Base-by-base conservation (phyloP, 2,113 vertebrate species). In the Lethenteron reissneri region DNA sequence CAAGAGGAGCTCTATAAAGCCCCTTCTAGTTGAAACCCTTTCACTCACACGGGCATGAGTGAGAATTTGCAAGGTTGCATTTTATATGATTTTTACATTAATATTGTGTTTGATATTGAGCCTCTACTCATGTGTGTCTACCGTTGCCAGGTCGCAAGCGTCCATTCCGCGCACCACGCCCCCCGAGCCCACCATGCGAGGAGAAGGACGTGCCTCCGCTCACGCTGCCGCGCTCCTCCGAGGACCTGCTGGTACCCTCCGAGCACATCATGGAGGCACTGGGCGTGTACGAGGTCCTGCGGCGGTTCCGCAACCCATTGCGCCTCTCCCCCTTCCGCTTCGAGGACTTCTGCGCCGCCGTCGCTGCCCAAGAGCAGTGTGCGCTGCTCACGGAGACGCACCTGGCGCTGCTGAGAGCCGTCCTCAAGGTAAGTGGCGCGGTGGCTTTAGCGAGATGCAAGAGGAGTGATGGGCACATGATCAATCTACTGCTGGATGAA, bases 201-300 rank as follows among this genome's bases (percentile, higher is more conserved):
- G 64, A 68, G 25, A 41, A 41, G 41, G 64, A 68, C 64, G 64
- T 68, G 25, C 64, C 64, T 21, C 64, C 11, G 25, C 64, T 68
- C 25, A 21, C 25, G 25, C 64, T 68, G n/a, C 64, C 64, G n/a
- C 8, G 64, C 64, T 17, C 64, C n/a, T 68, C 64, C 9, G 64
- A 68, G 64, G 64, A 68, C 64, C 25, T 68, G 9, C 25, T 68
- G 64, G 25, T 68, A 21, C 64, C 64, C 64, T 17, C n/a, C n/a
- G 64, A 68, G n/a, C 64, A 68, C 11, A 17, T 68, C 9, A 17
- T 68, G 64, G 64, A 68, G 64, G 64, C 64, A n/a, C 64, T 68
- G 64, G 64, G 64, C 64, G 25, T 68, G n/a, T 68, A 68, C 64
- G 64, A 68, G 64, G 64, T 68, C 25, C 64, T 68, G 9, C 64